Conservation (phyloP, 2,797 vertebrate genomes). For the Pseudochaenichthys georgianus region DNA sequence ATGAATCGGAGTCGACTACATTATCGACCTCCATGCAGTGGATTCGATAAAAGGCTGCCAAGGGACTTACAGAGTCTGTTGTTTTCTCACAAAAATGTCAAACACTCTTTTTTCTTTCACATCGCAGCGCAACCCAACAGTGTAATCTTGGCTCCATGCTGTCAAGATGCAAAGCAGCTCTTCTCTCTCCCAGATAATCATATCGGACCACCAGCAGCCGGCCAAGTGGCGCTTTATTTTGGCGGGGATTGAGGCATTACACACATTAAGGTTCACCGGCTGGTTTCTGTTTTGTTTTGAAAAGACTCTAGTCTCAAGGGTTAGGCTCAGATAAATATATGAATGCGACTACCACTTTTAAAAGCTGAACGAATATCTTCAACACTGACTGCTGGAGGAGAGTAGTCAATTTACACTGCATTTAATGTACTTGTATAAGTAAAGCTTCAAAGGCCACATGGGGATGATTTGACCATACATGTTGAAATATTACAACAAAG, state of each 20-base stretch:
- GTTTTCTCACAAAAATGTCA: too few species aligned
- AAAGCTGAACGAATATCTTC: not conserved
- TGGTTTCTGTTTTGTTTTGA: not conserved
- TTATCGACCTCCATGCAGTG: too few species aligned
- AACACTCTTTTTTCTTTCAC: not conserved
- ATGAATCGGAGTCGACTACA: not conserved
- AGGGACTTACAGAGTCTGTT: too few species aligned
- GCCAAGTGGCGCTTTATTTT: slow-evolving; percentile 24
- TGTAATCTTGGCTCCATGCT: slow-evolving; percentile 30
- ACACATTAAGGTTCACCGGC: not conserved
- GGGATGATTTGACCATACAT: not conserved
- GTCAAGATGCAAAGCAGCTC: slow-evolving; percentile 43
- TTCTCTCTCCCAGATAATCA: slow-evolving; percentile 31
- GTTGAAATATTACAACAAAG: not conserved
- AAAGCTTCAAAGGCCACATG: not conserved
- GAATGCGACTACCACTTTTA: not conserved
- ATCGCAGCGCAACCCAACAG: slow-evolving; percentile 1
- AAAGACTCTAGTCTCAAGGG: too few species aligned
- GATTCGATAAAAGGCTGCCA: too few species aligned
- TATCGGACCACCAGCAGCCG: slow-evolving; percentile 34
- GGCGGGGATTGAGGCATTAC: not conserved
- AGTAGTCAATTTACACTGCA: not conserved
- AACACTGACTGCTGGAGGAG: not conserved
- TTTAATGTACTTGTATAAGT: not conserved
- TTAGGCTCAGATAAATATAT: too few species aligned